Conservation (phyloP, 2,797 vertebrate genomes). For the Propithecus deckenii region DNA sequence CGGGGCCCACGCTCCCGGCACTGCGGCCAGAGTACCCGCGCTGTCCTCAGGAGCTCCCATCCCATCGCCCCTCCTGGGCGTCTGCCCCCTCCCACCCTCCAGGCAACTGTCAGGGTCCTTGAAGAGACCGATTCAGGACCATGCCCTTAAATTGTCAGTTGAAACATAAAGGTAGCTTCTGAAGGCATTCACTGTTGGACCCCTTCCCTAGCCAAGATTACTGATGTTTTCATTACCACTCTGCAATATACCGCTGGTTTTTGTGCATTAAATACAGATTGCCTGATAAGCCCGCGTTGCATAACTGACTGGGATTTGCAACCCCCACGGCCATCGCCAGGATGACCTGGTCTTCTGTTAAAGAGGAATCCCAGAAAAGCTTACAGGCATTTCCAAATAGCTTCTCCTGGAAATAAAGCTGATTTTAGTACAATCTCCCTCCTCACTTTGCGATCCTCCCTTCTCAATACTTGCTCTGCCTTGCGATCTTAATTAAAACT, state of each 20-base stretch:
- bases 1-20: neutral
- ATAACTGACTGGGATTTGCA: neutral
- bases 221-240: neutral
- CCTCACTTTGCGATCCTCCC: neutral
- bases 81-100: no score
- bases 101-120: neutral
- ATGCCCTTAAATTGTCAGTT: neutral
- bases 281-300: fast-evolving
- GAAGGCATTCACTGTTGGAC: fast-evolving
- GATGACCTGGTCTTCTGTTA: neutral
- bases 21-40: no score
- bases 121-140: neutral
- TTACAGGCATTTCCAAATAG: neutral
- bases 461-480: neutral
- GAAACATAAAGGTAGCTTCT: neutral
- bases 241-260: neutral
- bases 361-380: neutral
- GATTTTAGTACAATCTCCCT: neutral
- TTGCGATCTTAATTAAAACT: constrained; percentile 23
- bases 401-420: neutral
- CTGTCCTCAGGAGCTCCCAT: neutral
- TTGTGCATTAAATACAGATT: fast-evolving
- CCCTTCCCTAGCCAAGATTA: neutral
- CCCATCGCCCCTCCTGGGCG: neutral
- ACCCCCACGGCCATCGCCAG: fast-evolving